These are phyloP conservation scores for Leptinotarsa tumamoca DNA, from an alignment of 2,888 invertebrate species.

Conservation along the genomic window DNA sequence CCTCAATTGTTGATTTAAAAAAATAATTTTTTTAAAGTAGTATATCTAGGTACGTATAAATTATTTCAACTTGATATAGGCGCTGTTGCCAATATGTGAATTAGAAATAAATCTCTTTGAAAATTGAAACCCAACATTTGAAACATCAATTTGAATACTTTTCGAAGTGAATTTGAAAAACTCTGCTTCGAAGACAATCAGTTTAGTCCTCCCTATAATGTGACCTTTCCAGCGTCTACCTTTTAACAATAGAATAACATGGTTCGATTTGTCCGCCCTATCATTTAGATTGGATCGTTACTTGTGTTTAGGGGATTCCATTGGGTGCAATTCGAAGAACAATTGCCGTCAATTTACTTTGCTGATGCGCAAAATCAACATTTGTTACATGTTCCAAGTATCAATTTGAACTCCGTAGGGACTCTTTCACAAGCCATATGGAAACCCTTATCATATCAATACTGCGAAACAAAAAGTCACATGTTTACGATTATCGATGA, in stretches of 20 bases:
- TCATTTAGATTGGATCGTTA: neutral
- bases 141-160: no score
- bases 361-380: neutral
- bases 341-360: neutral
- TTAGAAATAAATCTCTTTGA: no score
- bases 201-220: neutral
- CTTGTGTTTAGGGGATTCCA: neutral
- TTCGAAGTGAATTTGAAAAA: no score
- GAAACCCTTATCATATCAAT: neutral
- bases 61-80: no score
- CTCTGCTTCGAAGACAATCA: neutral
- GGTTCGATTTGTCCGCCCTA: neutral
- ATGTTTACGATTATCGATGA: no score
- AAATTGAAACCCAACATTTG: no score
- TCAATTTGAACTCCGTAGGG: neutral
- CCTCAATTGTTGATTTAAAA: no score
- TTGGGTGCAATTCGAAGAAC: neutral
- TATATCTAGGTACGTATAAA: no score
- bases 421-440: neutral
- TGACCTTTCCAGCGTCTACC: constrained; percentile 8
- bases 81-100: no score
- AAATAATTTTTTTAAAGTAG: no score
- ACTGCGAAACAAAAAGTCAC: no score
- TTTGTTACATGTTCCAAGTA: neutral
- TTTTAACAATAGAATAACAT: constrained; percentile 6